Evolutionary conservation across 1,140 invertebrate species (phyloP).

Genomic region (Tetragnatha versicolor): DNA sequence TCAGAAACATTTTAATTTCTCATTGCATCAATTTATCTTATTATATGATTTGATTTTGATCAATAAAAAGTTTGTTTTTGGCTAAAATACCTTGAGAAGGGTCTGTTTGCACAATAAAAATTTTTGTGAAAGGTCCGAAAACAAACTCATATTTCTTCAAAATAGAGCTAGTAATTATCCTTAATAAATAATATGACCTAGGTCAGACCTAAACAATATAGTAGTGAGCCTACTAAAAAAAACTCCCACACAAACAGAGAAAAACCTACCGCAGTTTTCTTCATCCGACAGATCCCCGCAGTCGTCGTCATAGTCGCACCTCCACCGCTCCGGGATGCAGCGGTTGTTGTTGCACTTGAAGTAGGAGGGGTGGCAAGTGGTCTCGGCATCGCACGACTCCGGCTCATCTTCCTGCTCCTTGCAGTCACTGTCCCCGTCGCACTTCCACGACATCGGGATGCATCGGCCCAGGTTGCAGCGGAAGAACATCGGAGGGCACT

Average conservation of each 20-base stretch:
- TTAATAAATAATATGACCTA: too few relatives aligned
- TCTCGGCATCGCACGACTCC: constrained; percentile 51
- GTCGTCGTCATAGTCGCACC: constrained; percentile 94
- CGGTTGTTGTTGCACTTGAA: constrained; percentile 90
- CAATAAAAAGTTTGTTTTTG: too few relatives aligned
- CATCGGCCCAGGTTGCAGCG: constrained; percentile 75
- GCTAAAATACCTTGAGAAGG: too few relatives aligned
- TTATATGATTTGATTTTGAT: too few relatives aligned
- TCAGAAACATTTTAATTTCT: too few relatives aligned
- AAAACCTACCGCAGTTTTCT: constrained; percentile 71
- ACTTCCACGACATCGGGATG: constrained; percentile 79
- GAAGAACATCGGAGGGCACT: constrained; percentile 68
- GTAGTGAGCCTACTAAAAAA: too few relatives aligned
- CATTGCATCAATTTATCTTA: too few relatives aligned
- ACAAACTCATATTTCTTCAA: too few relatives aligned
- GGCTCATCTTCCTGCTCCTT: constrained; percentile 60
- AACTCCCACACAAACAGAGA: background rate
- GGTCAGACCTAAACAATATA: too few relatives aligned
- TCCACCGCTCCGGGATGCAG: constrained; percentile 91
- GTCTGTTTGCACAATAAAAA: too few relatives aligned
- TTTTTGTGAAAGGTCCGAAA: too few relatives aligned
- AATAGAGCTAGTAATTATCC: too few relatives aligned
- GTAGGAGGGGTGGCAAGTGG: constrained; percentile 63
- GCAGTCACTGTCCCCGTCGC: constrained; percentile 72
- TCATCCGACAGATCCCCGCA: constrained; percentile 96